phyloP scores from a whole-genome alignment of 2,797 vertebrate genomes.

The Mormyrus proboscirostris region DNA sequence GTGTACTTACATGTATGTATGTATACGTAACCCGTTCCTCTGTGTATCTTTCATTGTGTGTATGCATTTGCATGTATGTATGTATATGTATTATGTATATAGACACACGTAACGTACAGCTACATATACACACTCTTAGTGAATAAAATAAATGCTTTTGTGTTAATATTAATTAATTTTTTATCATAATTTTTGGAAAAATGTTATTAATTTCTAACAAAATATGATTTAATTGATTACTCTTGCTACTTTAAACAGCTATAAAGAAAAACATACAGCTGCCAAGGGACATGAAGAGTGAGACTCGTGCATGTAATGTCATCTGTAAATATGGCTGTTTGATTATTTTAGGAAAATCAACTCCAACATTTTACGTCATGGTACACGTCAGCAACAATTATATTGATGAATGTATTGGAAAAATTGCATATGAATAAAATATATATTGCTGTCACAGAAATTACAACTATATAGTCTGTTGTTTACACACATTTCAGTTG shows the following conservation, averaged over 20 bases:
- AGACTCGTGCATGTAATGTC: neutral
- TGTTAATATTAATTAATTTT: neutral
- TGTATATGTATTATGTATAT: neutral
- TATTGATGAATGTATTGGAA: neutral
- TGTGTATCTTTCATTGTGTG: neutral
- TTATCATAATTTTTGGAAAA: neutral
- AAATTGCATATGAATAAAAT: neutral
- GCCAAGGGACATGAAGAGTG: neutral
- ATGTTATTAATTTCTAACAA: neutral
- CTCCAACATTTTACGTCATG: neutral
- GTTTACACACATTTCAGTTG: neutral
- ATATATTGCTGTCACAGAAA: neutral
- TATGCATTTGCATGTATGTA: neutral
- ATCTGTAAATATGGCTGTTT: neutral
- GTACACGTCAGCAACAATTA: neutral
- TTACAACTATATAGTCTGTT: neutral
- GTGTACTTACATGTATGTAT: neutral
- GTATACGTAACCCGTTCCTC: neutral
- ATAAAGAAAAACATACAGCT: neutral
- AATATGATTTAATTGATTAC: neutral
- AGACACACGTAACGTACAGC: neutral
- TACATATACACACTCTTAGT: neutral
- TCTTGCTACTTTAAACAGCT: neutral
- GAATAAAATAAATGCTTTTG: neutral
- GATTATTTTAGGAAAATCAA: neutral